Conservation (phyloP, 2,113 vertebrate species). For the Nothoprocta perdicaria region DNA sequence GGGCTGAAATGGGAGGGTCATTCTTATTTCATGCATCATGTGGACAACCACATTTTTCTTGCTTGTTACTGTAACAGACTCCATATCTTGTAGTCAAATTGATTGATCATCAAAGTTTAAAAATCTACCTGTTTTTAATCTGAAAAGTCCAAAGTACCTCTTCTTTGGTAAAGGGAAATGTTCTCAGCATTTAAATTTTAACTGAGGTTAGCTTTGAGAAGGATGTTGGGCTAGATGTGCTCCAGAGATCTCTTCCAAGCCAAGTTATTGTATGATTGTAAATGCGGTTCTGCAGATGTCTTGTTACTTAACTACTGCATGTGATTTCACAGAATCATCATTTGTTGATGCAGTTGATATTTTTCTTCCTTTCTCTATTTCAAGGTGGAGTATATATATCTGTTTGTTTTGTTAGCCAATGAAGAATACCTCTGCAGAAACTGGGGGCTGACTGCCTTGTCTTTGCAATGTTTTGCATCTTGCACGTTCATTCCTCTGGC, state of each 20-base stretch:
- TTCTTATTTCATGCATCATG: not conserved
- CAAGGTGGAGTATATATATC: not conserved
- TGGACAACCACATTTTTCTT: not conserved
- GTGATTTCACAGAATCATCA: not conserved
- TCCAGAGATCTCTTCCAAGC: not conserved
- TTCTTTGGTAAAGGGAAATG: not conserved
- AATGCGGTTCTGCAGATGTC: not conserved
- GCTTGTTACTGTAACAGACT: not conserved
- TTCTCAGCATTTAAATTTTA: not conserved
- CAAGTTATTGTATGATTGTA: not conserved
- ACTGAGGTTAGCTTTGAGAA: not conserved
- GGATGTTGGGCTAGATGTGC: not conserved
- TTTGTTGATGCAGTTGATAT: not conserved
- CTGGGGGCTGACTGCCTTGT: not conserved
- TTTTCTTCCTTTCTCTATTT: not conserved
- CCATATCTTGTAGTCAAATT: not conserved
- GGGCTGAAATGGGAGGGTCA: not conserved
- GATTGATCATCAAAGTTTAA: not conserved
- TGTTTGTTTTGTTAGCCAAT: not conserved
- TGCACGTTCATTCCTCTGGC: not conserved
- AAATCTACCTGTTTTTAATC: not conserved
- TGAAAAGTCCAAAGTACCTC: not conserved
- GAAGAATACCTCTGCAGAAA: not conserved
- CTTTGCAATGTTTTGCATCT: not conserved
- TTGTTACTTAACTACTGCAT: not conserved